Evolutionary conservation across 2,797 vertebrate species (phyloP).

Genomic region (Nasua narica): DNA sequence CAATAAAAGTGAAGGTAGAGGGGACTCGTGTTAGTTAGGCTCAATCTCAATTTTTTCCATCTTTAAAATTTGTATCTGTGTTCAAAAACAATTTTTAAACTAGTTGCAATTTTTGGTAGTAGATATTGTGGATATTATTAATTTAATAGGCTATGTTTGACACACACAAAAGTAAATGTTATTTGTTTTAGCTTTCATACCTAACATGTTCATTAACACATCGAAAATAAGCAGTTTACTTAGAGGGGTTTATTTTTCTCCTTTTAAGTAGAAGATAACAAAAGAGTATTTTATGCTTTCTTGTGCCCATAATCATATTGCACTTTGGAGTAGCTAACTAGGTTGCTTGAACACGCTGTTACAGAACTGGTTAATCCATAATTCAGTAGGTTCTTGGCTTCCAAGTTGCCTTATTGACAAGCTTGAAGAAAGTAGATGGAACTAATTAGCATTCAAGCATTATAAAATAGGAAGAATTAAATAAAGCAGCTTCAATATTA

Average conservation of each 20-base stretch:
- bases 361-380: constrained; percentile 69
- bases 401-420: constrained; percentile 70
- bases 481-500: constrained; percentile 74
- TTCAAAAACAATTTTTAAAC: not conserved
- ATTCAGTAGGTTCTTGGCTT: constrained; percentile 69
- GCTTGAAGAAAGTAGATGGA: constrained; percentile 74
- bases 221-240: constrained; percentile 10
- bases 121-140: not conserved
- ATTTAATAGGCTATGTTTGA: constrained; percentile 1
- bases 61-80: constrained; percentile 10
- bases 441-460: constrained; percentile 77
- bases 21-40: not conserved
- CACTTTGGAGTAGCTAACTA: constrained; percentile 49
- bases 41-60: not conserved
- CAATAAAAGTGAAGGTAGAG: not conserved
- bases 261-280: constrained; percentile 56
- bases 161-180: not conserved
- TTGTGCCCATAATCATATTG: constrained; percentile 48
- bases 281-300: constrained; percentile 51
- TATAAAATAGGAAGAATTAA: constrained; percentile 76
- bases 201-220: constrained; percentile 41
- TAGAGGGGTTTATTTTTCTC: constrained; percentile 23
- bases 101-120: not conserved
- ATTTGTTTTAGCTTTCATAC: not conserved
- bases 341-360: constrained; percentile 55